These are phyloP conservation scores for Limanda limanda DNA, from an alignment of 2,113 vertebrate genomes.

Conservation along the genomic window DNA sequence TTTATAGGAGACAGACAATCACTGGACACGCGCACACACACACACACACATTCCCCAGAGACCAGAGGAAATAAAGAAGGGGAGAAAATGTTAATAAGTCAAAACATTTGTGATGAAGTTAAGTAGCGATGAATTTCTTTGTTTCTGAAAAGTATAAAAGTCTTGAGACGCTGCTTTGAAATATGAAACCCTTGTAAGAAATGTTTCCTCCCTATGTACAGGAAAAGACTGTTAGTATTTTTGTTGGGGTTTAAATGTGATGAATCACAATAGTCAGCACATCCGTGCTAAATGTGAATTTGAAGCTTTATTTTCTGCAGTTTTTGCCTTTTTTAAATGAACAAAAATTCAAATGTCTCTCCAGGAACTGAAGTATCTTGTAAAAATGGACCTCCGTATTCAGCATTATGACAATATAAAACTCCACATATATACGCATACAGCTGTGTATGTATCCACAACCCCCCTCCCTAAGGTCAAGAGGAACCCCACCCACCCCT, in stretches of 20 bases:
- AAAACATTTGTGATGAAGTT: constrained; percentile 7
- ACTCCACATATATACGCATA: not conserved
- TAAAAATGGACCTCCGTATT: not conserved
- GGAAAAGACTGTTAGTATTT: not conserved
- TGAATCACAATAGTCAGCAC: constrained; percentile 28
- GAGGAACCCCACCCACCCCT: constrained; percentile 11
- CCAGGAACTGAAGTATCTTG: not conserved
- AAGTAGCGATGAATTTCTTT: not conserved
- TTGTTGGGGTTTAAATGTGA: constrained; percentile 14
- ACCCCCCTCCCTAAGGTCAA: constrained; percentile 54
- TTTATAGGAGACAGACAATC: constrained; percentile 62
- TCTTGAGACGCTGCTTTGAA: constrained; percentile 8
- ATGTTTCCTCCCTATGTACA: not conserved
- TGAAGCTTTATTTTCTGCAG: not conserved
- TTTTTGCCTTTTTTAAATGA: not conserved
- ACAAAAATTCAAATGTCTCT: not conserved
- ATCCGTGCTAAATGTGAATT: constrained; percentile 13
- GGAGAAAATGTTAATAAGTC: constrained; percentile 14
- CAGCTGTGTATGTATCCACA: constrained; percentile 43
- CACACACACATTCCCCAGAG: constrained; percentile 4
- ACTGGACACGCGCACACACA: constrained; percentile 2
- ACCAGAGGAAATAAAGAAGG: not conserved
- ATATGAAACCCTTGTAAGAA: constrained; percentile 3
- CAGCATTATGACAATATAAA: not conserved
- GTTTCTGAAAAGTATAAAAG: constrained; percentile 6